Evolutionary conservation across 2,888 invertebrate species (phyloP).

Genomic region (Eilema depressum): DNA sequence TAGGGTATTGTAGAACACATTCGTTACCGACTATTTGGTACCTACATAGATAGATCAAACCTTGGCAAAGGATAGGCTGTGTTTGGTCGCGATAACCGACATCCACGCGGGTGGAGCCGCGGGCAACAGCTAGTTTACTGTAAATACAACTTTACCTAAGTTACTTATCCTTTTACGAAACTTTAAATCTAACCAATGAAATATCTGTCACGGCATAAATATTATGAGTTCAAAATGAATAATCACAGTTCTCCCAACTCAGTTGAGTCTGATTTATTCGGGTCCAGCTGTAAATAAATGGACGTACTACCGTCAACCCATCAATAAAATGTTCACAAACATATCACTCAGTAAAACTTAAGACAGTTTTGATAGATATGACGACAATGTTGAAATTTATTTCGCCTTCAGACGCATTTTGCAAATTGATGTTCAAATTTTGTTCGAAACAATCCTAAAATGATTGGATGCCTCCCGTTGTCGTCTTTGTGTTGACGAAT

Average conservation of each 20-base stretch:
- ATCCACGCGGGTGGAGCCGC: too few relatives aligned
- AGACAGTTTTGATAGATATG: slow-evolving; percentile 55
- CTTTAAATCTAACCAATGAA: slow-evolving; percentile 27
- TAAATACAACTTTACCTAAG: slow-evolving; percentile 34
- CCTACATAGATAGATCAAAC: too few relatives aligned
- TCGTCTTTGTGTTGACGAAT: slow-evolving; percentile 23
- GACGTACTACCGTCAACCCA: slow-evolving; percentile 64
- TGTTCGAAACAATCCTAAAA: slow-evolving; percentile 38
- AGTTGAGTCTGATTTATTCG: slow-evolving; percentile 67
- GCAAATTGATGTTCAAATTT: slow-evolving; percentile 44
- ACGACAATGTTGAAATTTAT: slow-evolving; percentile 51
- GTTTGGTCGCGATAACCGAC: too few relatives aligned
- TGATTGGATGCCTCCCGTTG: slow-evolving; percentile 23
- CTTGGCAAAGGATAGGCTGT: too few relatives aligned
- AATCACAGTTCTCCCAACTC: slow-evolving; percentile 71
- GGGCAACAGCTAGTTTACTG: too few relatives aligned
- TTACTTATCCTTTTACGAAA: slow-evolving; percentile 39
- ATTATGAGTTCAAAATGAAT: slow-evolving; percentile 64
- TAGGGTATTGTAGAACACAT: background rate
- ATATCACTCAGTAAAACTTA: slow-evolving; percentile 64
- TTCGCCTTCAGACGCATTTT: slow-evolving; percentile 31
- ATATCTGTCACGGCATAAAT: slow-evolving; percentile 53
- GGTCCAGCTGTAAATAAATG: slow-evolving; percentile 72
- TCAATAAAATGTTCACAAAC: slow-evolving; percentile 74
- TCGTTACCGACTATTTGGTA: background rate